A percentile compares a stretch with the other conserved stretches of the same genome.
Conservation (phyloP, 1,140 invertebrate genomes). For the Eumeta japonica region DNA sequence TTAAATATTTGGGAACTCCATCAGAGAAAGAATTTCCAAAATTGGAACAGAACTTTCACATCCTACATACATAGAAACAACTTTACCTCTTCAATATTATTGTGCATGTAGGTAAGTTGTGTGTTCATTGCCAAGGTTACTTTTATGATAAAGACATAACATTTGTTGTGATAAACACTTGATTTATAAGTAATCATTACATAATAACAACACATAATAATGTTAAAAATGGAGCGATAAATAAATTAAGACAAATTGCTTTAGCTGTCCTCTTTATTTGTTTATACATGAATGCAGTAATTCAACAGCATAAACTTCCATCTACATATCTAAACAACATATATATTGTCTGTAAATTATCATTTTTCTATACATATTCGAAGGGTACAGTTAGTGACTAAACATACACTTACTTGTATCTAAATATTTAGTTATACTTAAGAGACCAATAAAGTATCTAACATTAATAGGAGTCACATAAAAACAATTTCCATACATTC, state of each 20-base stretch:
- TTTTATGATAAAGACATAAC: too few relatives aligned
- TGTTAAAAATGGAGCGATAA: too few relatives aligned
- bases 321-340: conserved; percentile 55
- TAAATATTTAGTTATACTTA: not conserved
- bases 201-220: too few relatives aligned
- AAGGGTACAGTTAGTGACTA: conserved; percentile 27
- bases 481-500: conserved; percentile 16
- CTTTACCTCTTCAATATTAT: too few relatives aligned
- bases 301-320: conserved; percentile 55
- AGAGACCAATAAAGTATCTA: conserved; percentile 3
- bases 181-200: too few relatives aligned
- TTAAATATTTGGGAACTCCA: too few relatives aligned
- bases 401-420: conserved; percentile 28
- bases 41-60: too few relatives aligned
- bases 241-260: conserved; percentile 15
- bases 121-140: too few relatives aligned
- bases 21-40: too few relatives aligned
- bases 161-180: too few relatives aligned
- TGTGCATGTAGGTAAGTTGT: too few relatives aligned
- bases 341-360: conserved; percentile 51
- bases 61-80: too few relatives aligned
- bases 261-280: conserved; percentile 42
- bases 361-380: conserved; percentile 42
- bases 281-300: conserved; percentile 49
- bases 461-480: conserved; percentile 15